Evolutionary conservation across 2,113 vertebrate genomes (phyloP), one percentile per base, ranked within the genome.

Genomic region (Passer domesticus): DNA sequence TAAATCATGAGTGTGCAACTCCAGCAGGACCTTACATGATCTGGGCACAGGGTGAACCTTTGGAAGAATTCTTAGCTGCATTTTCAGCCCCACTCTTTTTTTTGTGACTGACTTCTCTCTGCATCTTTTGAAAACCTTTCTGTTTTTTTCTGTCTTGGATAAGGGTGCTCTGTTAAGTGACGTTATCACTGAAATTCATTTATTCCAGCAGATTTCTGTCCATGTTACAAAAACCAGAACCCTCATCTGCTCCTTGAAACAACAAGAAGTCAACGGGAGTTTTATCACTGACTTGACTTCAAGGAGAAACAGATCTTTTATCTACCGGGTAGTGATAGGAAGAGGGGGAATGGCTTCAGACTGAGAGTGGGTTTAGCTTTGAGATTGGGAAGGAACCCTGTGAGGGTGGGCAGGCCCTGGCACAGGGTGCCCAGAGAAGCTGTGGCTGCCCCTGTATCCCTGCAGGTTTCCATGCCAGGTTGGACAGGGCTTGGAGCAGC

Each of bases 401-500:
- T 0, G 28, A n/a, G 53, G 19, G n/a, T 18, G 46, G 27, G 2
- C 0, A 82, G 52, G 28, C 44, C 23, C 44, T 82, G 62, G 69
- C 46, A 50, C 50, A 66, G 50, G 5, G 2, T 55, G 10, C 14
- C 58, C 50, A 50, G 58, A 58, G 67, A 0, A 58, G 59, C 52
- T 50, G 68, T 11, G 86, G 52, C 44, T 68, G 53, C 30, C 30
- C 47, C 87, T 85, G 83, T 24, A 62, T 41, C 70, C 62, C 62
- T 76, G 70, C 30, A 35, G 5, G 15, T 37, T 37, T 0, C 68
- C 70, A 8, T 30, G 20, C 28, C n/a, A 35, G 70, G 41, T 0
- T 41, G 27, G 75, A 55, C 0, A 0, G 49, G 13, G 16, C 7
- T 59, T 9, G 77, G 55, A 69, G 47, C 70, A 41, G 0, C 47